Evolutionary conservation across 2,888 invertebrate species (phyloP).

Genomic region (Cataglyphis rosenhaueri): DNA sequence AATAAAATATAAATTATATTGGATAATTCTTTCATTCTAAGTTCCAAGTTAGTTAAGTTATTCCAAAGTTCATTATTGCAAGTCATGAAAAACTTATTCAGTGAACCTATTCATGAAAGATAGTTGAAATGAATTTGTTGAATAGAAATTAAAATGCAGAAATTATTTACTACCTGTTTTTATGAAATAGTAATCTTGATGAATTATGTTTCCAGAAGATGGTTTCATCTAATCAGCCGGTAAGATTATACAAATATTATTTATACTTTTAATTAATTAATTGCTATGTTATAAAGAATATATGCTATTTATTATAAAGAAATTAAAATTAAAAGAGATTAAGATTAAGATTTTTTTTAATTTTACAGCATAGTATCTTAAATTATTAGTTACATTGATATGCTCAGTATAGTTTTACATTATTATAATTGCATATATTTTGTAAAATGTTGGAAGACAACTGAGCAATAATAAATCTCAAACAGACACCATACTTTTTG

Average conservation of each 20-base stretch:
- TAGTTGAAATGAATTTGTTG: neutral
- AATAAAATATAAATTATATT: neutral
- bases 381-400: neutral
- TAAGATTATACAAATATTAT: slow-evolving; percentile 72
- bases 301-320: slow-evolving; percentile 5
- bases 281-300: slow-evolving; percentile 35
- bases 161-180: slow-evolving; percentile 22
- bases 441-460: slow-evolving; percentile 57
- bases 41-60: too few species aligned
- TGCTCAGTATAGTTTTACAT: slow-evolving; percentile 70
- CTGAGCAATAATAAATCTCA: slow-evolving; percentile 81
- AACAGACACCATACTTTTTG: slow-evolving; percentile 82
- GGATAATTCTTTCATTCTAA: neutral
- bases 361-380: slow-evolving; percentile 15
- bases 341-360: slow-evolving; percentile 23
- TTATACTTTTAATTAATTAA: slow-evolving; percentile 20
- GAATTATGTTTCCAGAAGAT: slow-evolving; percentile 81
- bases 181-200: slow-evolving; percentile 58
- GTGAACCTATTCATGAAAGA: neutral
- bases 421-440: slow-evolving; percentile 61
- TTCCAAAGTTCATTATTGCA: neutral
- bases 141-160: neutral
- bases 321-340: slow-evolving; percentile 32
- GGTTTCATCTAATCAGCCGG: slow-evolving; percentile 84
- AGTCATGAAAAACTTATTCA: neutral